These are phyloP conservation scores for Cyanistes caeruleus DNA, from an alignment of 2,113 vertebrate genomes.

Conservation along the genomic window DNA sequence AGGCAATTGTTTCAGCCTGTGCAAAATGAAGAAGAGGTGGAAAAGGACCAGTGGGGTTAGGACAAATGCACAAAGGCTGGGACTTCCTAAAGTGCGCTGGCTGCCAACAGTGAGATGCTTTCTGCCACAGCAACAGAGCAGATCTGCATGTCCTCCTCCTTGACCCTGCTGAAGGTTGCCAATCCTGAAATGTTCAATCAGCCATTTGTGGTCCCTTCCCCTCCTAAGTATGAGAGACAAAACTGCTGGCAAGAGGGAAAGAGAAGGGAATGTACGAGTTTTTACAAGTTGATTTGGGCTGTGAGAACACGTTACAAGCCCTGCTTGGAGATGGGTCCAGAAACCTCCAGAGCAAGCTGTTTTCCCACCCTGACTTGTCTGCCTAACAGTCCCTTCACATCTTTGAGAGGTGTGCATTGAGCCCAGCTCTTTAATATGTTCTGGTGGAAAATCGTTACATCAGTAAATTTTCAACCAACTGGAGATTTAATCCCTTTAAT, in stretches of 20 bases:
- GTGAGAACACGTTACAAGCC: rapidly evolving
- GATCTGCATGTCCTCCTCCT: not conserved
- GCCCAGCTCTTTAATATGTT: not conserved
- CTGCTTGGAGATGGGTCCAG: not conserved
- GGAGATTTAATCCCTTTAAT: not conserved
- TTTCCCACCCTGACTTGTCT: not conserved
- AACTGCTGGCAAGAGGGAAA: not conserved
- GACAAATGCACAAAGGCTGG: not conserved
- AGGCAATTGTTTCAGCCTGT: not conserved
- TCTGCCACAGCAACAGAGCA: not conserved
- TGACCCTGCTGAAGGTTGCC: not conserved
- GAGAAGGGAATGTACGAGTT: not conserved
- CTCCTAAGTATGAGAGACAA: not conserved
- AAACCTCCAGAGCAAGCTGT: not conserved
- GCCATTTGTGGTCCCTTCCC: not conserved
- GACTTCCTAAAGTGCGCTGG: rapidly evolving
- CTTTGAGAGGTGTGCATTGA: not conserved
- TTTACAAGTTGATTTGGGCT: not conserved
- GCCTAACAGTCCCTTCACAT: not conserved
- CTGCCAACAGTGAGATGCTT: not conserved
- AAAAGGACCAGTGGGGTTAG: not conserved
- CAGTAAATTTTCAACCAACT: not conserved
- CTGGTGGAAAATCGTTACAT: not conserved
- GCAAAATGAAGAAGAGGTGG: not conserved
- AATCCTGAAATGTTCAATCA: not conserved